Conservation (phyloP, 2,797 vertebrate genomes). For the Aeoliscus strigatus region DNA sequence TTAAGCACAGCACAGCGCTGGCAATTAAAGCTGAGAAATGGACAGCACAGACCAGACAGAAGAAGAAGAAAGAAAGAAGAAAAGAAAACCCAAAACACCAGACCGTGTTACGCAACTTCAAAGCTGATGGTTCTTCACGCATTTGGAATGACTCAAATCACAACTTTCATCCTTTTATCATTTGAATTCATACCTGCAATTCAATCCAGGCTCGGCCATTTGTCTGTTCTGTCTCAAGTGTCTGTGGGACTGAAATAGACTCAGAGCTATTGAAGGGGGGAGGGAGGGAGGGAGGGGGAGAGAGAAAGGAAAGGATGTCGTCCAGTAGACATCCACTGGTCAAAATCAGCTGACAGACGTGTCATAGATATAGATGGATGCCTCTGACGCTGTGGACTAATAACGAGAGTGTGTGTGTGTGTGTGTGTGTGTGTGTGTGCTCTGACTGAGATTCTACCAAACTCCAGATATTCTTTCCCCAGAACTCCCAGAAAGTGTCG, state of each 20-base stretch:
- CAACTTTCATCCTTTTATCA: constrained; percentile 38
- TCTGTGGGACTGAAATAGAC: constrained; percentile 43
- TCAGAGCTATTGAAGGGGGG: constrained; percentile 38
- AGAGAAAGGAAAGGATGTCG: no score
- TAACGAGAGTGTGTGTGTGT: no score
- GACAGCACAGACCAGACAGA: constrained; percentile 8
- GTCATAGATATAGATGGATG: no score
- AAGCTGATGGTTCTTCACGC: constrained; percentile 33
- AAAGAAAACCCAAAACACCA: no score
- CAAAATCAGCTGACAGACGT: background rate
- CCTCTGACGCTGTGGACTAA: no score
- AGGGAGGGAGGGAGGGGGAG: constrained; percentile 8
- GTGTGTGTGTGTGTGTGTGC: background rate
- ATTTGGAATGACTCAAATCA: constrained; percentile 29
- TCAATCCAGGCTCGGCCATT: constrained; percentile 31
- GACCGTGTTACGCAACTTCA: constrained; percentile 20
- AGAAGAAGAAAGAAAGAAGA: no score
- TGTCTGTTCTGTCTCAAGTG: constrained; percentile 41
- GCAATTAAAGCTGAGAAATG: constrained; percentile 17
- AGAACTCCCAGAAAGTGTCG: background rate
- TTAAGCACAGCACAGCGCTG: constrained; percentile 7
- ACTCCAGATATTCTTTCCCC: background rate
- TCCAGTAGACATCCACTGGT: constrained; percentile 1
- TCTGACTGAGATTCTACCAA: background rate
- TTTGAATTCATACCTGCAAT: constrained; percentile 34